A percentile compares a stretch with the other conserved stretches of the same genome.
phyloP scores from a whole-genome alignment of 2,113 vertebrate species.

The Salvelinus alpinus region DNA sequence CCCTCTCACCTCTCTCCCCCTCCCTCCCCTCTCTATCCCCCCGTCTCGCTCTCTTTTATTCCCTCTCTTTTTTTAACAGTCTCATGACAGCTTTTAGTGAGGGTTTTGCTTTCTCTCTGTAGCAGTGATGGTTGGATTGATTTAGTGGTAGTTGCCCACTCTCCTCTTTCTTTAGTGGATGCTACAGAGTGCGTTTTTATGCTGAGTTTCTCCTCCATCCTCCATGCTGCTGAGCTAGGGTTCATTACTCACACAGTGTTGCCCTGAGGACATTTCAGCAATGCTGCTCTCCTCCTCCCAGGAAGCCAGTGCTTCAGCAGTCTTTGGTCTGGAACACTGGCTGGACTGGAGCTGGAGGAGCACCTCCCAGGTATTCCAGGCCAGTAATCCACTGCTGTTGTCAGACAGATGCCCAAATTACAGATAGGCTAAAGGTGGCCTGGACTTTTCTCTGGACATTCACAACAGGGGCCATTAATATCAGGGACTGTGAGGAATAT shows the following conservation, averaged over 20 bases:
- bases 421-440: not conserved
- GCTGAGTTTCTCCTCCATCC: not conserved
- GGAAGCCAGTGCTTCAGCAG: not conserved
- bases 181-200: not conserved
- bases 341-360: not conserved
- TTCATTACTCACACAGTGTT: conserved; percentile 1
- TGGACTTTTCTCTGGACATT: not conserved
- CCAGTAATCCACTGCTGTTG: not conserved
- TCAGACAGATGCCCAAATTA: not conserved
- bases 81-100: no score
- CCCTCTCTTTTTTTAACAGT: not conserved
- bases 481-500: no score
- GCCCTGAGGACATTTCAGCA: not conserved
- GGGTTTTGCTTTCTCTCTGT: no score
- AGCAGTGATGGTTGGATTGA: no score
- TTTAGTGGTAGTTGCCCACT: not conserved
- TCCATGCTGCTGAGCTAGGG: not conserved
- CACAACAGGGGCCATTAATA: not conserved
- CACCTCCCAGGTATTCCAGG: not conserved
- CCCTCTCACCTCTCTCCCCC: not conserved
- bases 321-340: not conserved
- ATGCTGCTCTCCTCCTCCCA: not conserved
- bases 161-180: not conserved
- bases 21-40: not conserved
- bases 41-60: not conserved